Conservation (phyloP, 2,797 vertebrate genomes). For the Xyrichtys novacula region DNA sequence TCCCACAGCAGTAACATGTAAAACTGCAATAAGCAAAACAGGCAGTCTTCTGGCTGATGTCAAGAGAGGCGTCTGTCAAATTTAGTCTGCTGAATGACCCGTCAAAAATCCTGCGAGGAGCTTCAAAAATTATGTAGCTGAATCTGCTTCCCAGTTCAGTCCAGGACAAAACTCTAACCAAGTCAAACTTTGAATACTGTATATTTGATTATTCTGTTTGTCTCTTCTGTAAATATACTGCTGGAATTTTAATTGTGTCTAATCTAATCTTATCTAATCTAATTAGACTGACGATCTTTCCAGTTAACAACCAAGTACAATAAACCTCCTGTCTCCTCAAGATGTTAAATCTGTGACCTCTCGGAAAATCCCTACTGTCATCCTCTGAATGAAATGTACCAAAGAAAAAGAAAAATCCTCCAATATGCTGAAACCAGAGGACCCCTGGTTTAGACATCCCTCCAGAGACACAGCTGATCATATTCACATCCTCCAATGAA, state of each 20-base stretch:
- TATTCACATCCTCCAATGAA: constrained; percentile 13
- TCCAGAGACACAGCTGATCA: constrained; percentile 16
- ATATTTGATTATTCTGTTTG: no score
- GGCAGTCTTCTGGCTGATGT: no score
- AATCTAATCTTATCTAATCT: no score
- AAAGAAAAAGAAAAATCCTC: constrained; percentile 16
- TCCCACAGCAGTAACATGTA: no score
- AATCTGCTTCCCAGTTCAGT: not conserved
- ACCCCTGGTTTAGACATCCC: constrained; percentile 18
- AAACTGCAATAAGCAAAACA: no score
- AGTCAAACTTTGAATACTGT: constrained; percentile 8
- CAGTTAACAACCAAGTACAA: not conserved
- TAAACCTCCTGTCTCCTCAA: not conserved
- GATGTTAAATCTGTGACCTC: constrained; percentile 13
- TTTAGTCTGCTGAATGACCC: no score
- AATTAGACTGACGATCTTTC: not conserved
- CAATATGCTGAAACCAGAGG: not conserved
- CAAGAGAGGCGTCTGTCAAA: no score
- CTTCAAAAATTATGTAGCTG: no score
- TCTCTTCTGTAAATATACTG: no score
- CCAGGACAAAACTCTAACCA: not conserved
- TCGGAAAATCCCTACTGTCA: not conserved
- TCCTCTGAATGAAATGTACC: not conserved
- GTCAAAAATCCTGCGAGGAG: no score
- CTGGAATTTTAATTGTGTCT: no score